Base-by-base conservation (phyloP, 2,888 invertebrate genomes). In the Orchesellides sinensis region DNA sequence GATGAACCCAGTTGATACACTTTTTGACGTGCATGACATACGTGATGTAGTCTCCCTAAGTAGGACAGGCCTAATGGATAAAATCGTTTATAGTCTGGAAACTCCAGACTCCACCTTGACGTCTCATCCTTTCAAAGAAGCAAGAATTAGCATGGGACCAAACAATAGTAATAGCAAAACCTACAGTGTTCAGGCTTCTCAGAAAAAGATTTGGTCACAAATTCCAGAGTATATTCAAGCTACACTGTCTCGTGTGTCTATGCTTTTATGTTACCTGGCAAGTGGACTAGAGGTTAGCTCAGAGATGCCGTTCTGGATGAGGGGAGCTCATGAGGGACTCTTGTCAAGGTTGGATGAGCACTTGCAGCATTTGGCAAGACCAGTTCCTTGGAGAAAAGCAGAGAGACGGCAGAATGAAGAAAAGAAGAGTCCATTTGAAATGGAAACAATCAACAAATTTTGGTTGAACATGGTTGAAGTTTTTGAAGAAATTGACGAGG, bases 101-200 rank as follows among this genome's bases (percentile, higher is more conserved):
- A 72, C 66, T 19, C 85, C 85, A 19, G 81, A 25, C 19, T 25
- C 32, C 0, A 17, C n/a, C 10, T 61, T 80, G 8, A 59, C 56
- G 8, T 79, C 83, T 0, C 86, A 86, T 74, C 86, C 86, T 10
- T 86, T 83, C 52, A 83, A 84, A 59, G 83, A 86, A 59, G 82
- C 49, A 1, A 69, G 35, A 40, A 32, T 81, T 66, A 66, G 47
- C 8, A 8, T 40, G 6, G 72, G 65, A 8, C 72, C 45, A 47
- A 47, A 17, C 21, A 68, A 29, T 23, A 68, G 63, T 2, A 10
- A 6, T 5, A 25, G 45, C 21, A 14, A 54, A 25, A n/a, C n/a
- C n/a, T 21, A 25, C 27, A 25, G 5, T 25, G 35, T 35, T 14
- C 3, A 2, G 8, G 21, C 63, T 25, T 35, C 35, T 14, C 68